Conservation (phyloP, 2,888 invertebrate genomes). For the Cantharis lateralis region DNA sequence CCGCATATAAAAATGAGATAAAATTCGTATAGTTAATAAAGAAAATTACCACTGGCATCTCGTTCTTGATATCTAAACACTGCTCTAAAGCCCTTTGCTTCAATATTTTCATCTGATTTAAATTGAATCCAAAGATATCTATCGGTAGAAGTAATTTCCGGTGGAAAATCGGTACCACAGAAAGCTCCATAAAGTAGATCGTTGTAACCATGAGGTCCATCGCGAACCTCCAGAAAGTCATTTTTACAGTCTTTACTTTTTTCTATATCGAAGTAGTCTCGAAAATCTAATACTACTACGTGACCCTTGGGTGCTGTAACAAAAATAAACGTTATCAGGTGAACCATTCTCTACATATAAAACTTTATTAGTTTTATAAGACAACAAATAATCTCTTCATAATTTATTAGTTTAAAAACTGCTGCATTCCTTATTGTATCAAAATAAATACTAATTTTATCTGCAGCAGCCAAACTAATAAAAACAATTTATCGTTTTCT, state of each 20-base stretch:
- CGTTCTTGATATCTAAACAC: slow-evolving; percentile 71
- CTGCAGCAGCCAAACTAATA: not conserved
- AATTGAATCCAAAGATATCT: slow-evolving; percentile 80
- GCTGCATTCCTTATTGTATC: not conserved
- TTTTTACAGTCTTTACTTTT: slow-evolving; percentile 70
- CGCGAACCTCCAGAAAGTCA: slow-evolving; percentile 82
- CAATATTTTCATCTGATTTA: slow-evolving; percentile 79
- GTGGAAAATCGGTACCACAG: slow-evolving; percentile 75
- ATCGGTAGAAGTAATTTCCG: slow-evolving; percentile 72
- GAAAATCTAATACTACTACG: slow-evolving; percentile 76
- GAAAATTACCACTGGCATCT: slow-evolving; percentile 21
- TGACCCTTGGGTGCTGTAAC: slow-evolving; percentile 64
- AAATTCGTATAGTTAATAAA: not conserved
- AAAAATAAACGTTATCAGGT: slow-evolving; percentile 20
- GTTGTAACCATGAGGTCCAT: slow-evolving; percentile 80
- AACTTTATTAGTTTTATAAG: not conserved
- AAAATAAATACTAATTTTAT: not conserved
- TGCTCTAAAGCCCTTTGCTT: slow-evolving; percentile 78
- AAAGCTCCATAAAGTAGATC: slow-evolving; percentile 64
- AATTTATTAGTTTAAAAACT: not conserved
- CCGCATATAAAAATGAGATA: slow-evolving; percentile 2
- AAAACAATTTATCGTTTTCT: not conserved
- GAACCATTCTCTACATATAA: slow-evolving; percentile 1
- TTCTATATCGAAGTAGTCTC: slow-evolving; percentile 79
- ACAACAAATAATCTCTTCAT: not conserved